A percentile compares a stretch with the other conserved stretches of the same genome.
phyloP scores from a whole-genome alignment of 2,797 vertebrate species.

The Gallinago stenura region DNA sequence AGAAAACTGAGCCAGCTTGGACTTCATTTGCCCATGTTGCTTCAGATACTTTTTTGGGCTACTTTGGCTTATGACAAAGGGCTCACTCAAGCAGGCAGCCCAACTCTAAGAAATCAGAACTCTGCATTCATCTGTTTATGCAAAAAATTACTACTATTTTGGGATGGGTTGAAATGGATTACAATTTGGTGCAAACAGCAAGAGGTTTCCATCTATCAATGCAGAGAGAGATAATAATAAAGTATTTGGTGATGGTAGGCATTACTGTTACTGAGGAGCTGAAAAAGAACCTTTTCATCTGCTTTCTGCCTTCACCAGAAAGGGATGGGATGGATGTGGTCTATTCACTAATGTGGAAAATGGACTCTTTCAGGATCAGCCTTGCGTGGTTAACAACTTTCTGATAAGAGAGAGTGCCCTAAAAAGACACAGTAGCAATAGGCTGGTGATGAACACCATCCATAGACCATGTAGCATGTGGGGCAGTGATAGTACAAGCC shows the following conservation, averaged over 20 bases:
- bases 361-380: not conserved
- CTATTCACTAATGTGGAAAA: not conserved
- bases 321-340: not conserved
- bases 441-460: not conserved
- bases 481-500: not conserved
- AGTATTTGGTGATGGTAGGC: not conserved
- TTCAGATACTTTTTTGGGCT: not conserved
- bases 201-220: not conserved
- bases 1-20: not conserved
- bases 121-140: not conserved
- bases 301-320: not conserved
- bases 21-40: not conserved
- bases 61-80: not conserved
- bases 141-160: not conserved
- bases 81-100: not conserved
- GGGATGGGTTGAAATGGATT: not conserved
- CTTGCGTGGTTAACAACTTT: not conserved
- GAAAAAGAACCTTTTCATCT: not conserved
- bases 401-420: not conserved
- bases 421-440: not conserved
- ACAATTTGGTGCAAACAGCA: not conserved
- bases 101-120: not conserved
- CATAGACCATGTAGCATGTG: accelerated
- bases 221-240: not conserved
- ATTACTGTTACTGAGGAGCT: not conserved